Conservation (phyloP, 1,140 invertebrate genomes). For the Pseudachorutes palmiensis region DNA sequence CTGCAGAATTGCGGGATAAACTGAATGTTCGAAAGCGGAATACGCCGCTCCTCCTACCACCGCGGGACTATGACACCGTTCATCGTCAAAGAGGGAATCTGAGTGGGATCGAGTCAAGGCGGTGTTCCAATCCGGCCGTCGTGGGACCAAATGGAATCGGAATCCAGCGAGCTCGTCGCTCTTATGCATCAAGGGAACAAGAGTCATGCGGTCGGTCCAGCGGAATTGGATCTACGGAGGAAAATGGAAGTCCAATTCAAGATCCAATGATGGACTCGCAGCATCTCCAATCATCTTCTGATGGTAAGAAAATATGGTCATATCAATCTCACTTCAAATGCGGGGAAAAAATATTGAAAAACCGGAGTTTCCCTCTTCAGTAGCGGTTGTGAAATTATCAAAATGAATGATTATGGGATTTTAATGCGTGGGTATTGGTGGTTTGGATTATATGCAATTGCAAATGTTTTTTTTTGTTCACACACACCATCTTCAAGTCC, state of each 20-base stretch:
- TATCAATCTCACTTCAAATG: too few relatives aligned
- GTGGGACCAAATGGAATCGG: slow-evolving; percentile 56
- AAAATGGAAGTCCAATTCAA: slow-evolving; percentile 41
- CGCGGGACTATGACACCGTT: slow-evolving; percentile 85
- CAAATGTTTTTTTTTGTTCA: neutral
- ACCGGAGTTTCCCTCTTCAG: too few relatives aligned
- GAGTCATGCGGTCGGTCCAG: slow-evolving; percentile 47
- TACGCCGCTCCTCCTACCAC: slow-evolving; percentile 72
- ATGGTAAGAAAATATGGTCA: slow-evolving; percentile 37
- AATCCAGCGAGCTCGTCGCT: slow-evolving; percentile 29
- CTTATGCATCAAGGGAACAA: slow-evolving; percentile 35
- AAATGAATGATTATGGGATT: neutral
- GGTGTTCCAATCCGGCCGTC: slow-evolving; percentile 62
- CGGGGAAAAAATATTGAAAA: too few relatives aligned
- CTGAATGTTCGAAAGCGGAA: slow-evolving; percentile 47
- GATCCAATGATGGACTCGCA: slow-evolving; percentile 32
- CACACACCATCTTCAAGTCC: neutral
- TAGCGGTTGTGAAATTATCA: neutral
- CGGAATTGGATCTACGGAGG: slow-evolving; percentile 77
- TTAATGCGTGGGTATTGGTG: too few relatives aligned
- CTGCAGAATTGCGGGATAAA: slow-evolving; percentile 80
- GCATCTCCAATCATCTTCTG: slow-evolving; percentile 35
- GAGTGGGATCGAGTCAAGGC: slow-evolving; percentile 65
- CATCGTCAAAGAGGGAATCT: slow-evolving; percentile 71
- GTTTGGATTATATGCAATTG: too few relatives aligned